Evolutionary conservation across 2,888 invertebrate genomes (phyloP), one percentile per base, ranked within the genome.

Genomic region (Pyrrhia umbra): DNA sequence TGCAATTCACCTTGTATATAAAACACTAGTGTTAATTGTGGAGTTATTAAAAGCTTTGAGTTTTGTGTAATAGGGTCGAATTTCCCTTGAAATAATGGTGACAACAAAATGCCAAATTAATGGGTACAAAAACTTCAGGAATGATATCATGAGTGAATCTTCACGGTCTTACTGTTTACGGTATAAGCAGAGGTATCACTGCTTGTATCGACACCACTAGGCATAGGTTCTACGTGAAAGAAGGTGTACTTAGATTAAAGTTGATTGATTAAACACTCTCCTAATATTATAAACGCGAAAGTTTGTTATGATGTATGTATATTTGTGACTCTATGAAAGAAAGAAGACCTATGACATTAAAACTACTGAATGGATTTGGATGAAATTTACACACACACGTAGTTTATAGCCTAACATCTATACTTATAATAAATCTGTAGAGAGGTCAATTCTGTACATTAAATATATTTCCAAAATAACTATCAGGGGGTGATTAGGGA

Each of bases 121-220:
- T 20, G 39, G 16, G 27, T 30, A 30, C 40, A 61, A 47, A 58
- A 58, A 61, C 46, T 58, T 27, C 9, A 47, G 27, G 27, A 58
- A 30, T 23, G 21, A 16, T 47, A 61, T 46, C 61, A 40, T 10
- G n/a, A 5, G 27, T 15, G 9, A 46, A 58, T 61, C 27, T 61
- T 61, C 27, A 40, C 21, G 58, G 39, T 57, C 10, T 39, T 46
- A n/a, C 21, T 16, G 9, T 40, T 57, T 16, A 27, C 10, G 25
- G 10, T 30, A 8, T 4, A 23, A 9, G 16, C 21, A 61, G 40
- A 18, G n/a, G 5, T 58, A 58, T 46, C 27, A 20, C 27, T 39
- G 6, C 3, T 5, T 45, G 20, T 37, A 45, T 37, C 43, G 25
- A 45, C 6, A n/a, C 13, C 0, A 15, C n/a, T 47, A 23, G 23